A percentile compares a stretch with the other conserved stretches of the same genome.
Evolutionary conservation across 2,797 vertebrate genomes (phyloP).

Genomic region (Heliangelus exortis): DNA sequence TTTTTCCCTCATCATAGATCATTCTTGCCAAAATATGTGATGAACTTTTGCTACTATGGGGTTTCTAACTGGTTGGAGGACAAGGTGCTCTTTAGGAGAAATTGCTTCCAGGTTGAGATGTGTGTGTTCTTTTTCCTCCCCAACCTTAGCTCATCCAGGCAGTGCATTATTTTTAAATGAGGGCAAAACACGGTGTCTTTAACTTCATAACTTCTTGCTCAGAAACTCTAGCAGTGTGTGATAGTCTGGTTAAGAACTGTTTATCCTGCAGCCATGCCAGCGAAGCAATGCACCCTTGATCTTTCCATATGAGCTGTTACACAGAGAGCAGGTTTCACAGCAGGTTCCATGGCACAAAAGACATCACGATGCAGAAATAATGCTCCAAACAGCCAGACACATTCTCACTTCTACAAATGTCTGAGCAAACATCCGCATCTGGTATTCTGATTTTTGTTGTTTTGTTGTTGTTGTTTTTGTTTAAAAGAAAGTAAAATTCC

Average conservation of each 20-base stretch:
- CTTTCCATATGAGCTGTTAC: conserved; percentile 79
- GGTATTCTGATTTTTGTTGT: conserved; percentile 68
- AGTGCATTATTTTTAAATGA: conserved; percentile 49
- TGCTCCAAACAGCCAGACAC: conserved; percentile 74
- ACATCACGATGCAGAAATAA: conserved; percentile 68
- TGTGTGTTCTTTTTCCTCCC: background rate
- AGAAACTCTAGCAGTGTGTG: conserved; percentile 37
- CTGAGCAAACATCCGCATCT: conserved; percentile 72
- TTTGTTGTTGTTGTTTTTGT: background rate
- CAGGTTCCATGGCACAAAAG: conserved; percentile 71
- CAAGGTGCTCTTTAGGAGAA: background rate
- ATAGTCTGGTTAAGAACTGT: conserved; percentile 61
- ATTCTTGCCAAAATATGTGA: background rate
- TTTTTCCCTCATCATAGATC: background rate
- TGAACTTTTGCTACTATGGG: background rate
- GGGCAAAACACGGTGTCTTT: conserved; percentile 10
- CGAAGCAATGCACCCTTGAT: conserved; percentile 60
- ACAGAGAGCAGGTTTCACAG: conserved; percentile 75
- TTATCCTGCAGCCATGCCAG: conserved; percentile 71
- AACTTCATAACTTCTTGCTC: conserved; percentile 44
- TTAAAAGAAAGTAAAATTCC: conserved; percentile 64
- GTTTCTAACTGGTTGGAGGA: background rate
- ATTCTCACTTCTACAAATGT: conserved; percentile 77
- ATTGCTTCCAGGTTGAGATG: background rate
- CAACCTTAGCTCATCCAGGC: background rate